phyloP scores from a whole-genome alignment of 2,797 vertebrate species.

The Pseudochromis fuscus region DNA sequence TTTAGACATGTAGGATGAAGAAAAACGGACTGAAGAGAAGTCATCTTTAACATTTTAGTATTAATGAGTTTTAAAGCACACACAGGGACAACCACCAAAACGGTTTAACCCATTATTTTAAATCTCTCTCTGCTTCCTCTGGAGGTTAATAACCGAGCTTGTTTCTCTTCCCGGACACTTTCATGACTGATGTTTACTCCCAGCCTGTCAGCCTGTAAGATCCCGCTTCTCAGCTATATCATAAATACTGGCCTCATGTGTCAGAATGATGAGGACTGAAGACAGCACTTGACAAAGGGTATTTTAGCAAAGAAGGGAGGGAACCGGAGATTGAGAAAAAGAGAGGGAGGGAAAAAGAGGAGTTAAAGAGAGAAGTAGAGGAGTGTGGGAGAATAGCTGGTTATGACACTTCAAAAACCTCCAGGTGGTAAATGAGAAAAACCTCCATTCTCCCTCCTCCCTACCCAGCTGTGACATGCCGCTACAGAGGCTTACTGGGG shows the following conservation, averaged over 20 bases:
- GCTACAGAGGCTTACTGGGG: conserved; percentile 75
- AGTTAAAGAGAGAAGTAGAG: conserved; percentile 46
- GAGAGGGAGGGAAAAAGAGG: conserved; percentile 22
- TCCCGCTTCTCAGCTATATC: conserved; percentile 54
- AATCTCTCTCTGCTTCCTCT: conserved; percentile 36
- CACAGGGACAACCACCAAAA: conserved; percentile 8
- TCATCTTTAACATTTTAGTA: not conserved
- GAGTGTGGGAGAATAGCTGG: conserved; percentile 60
- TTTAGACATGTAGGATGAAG: conserved; percentile 3
- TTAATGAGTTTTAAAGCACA: not conserved
- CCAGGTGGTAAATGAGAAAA: conserved; percentile 83
- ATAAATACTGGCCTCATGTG: conserved; percentile 61
- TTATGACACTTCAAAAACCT: conserved; percentile 79
- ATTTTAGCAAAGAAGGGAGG: conserved; percentile 28
- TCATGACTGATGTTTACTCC: conserved; percentile 67
- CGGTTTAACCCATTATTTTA: conserved; percentile 16
- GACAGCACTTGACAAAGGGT: conserved; percentile 56
- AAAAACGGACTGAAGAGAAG: not conserved
- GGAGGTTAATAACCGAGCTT: conserved; percentile 61
- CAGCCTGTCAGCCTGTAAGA: conserved; percentile 54
- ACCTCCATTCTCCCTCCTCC: conserved; percentile 69
- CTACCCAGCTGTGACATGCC: conserved; percentile 75
- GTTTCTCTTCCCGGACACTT: conserved; percentile 61
- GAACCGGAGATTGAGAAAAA: conserved; percentile 12
- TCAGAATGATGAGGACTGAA: conserved; percentile 61